Evolutionary conservation across 1,140 invertebrate genomes (phyloP).

Genomic region (Pteromalus puparum): DNA sequence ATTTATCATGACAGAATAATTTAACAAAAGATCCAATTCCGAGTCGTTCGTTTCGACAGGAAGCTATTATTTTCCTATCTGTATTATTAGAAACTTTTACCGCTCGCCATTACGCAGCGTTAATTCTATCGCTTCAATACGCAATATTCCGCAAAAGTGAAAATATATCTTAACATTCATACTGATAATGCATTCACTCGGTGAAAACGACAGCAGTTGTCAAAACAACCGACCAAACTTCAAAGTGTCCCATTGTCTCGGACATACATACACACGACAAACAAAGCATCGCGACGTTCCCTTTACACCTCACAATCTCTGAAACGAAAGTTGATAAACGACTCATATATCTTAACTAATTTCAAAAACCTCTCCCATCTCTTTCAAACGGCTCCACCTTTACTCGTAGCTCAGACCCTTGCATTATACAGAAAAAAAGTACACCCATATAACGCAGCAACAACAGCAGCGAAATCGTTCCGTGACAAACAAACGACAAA

Average conservation of each 20-base stretch:
- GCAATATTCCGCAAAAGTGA: no score
- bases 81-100: no score
- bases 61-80: background rate
- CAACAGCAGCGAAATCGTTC: background rate
- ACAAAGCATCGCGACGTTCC: no score
- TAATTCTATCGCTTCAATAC: no score
- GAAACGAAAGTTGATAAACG: background rate
- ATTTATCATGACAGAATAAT: no score
- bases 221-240: background rate
- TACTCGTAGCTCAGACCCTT: background rate
- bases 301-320: no score
- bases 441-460: background rate
- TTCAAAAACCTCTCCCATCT: background rate
- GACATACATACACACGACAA: no score
- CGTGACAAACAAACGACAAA: slow-evolving; percentile 15
- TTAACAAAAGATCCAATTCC: background rate
- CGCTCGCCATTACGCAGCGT: no score
- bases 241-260: no score
- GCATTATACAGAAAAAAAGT: background rate
- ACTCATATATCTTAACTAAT: background rate
- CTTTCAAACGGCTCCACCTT: slow-evolving; percentile 1
- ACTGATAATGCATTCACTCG: no score
- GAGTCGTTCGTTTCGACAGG: background rate
- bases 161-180: no score
- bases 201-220: background rate